Conservation (phyloP, 2,113 vertebrate genomes). For the Xiphorhynchus elegans region DNA sequence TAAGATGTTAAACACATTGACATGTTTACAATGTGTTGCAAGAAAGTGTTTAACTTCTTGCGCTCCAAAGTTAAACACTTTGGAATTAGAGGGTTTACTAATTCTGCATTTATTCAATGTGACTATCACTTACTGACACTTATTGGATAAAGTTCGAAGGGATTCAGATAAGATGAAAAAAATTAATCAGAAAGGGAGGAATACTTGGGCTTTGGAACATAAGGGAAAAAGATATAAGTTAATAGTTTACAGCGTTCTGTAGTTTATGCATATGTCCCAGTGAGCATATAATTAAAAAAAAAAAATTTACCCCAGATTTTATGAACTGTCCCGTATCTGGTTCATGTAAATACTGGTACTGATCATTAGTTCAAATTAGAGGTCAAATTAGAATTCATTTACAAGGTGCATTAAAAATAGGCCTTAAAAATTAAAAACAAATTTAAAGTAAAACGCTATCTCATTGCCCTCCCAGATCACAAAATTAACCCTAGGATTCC, state of each 20-base stretch:
- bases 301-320: neutral
- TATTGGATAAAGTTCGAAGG: slow-evolving; percentile 58
- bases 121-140: slow-evolving; percentile 56
- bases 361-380: slow-evolving; percentile 52
- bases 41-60: slow-evolving; percentile 83
- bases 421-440: neutral
- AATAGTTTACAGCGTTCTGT: neutral
- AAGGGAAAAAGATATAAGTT: slow-evolving; percentile 5
- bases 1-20: slow-evolving; percentile 84
- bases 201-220: neutral
- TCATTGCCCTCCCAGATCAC: neutral
- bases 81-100: slow-evolving; percentile 79
- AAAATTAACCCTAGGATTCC: neutral
- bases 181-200: neutral
- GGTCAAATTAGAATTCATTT: slow-evolving; percentile 61
- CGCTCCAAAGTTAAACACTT: slow-evolving; percentile 80
- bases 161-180: slow-evolving; percentile 33
- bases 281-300: slow-evolving; percentile 45
- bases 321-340: neutral
- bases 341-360: neutral
- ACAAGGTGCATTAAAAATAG: slow-evolving; percentile 51
- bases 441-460: neutral
- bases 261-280: slow-evolving; percentile 30
- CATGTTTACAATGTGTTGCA: slow-evolving; percentile 86
- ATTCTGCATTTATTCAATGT: slow-evolving; percentile 69